phyloP scores from a whole-genome alignment of 2,888 invertebrate species.

The Iselma pallidipennis region DNA sequence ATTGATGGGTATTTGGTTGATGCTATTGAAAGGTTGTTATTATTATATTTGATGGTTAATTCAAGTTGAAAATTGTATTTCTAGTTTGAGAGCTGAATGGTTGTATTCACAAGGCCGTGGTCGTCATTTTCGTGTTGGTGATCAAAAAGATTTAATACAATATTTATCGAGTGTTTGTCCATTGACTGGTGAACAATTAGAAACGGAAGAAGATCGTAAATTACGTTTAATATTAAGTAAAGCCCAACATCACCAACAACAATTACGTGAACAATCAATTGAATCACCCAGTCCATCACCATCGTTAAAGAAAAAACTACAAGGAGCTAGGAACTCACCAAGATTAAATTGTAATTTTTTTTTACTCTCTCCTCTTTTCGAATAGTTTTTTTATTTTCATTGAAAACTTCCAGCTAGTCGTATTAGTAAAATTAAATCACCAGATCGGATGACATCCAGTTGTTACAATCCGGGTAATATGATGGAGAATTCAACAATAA shows the following conservation, averaged over 20 bases:
- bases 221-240: slow-evolving; percentile 83
- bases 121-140: slow-evolving; percentile 82
- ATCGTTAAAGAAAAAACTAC: slow-evolving; percentile 57
- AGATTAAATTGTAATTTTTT: slow-evolving; percentile 55
- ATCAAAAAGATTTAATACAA: slow-evolving; percentile 78
- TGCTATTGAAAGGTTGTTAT: slow-evolving; percentile 82
- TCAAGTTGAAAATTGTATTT: slow-evolving; percentile 15
- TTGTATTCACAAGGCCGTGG: slow-evolving; percentile 93
- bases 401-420: slow-evolving; percentile 13
- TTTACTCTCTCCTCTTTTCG: not conserved
- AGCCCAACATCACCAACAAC: slow-evolving; percentile 89
- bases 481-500: slow-evolving; percentile 53
- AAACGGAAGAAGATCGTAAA: slow-evolving; percentile 87
- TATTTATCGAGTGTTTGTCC: slow-evolving; percentile 86
- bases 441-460: slow-evolving; percentile 74
- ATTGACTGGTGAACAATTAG: slow-evolving; percentile 76
- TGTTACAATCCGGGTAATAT: slow-evolving; percentile 60
- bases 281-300: slow-evolving; percentile 56
- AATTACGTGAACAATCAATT: slow-evolving; percentile 68
- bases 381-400: not conserved
- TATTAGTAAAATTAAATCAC: slow-evolving; percentile 61
- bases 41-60: slow-evolving; percentile 3
- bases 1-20: slow-evolving; percentile 89
- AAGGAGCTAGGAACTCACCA: slow-evolving; percentile 56
- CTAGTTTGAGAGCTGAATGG: slow-evolving; percentile 92